Base-by-base conservation (phyloP, 1,140 invertebrate genomes). In the Piezodorus guildinii region DNA sequence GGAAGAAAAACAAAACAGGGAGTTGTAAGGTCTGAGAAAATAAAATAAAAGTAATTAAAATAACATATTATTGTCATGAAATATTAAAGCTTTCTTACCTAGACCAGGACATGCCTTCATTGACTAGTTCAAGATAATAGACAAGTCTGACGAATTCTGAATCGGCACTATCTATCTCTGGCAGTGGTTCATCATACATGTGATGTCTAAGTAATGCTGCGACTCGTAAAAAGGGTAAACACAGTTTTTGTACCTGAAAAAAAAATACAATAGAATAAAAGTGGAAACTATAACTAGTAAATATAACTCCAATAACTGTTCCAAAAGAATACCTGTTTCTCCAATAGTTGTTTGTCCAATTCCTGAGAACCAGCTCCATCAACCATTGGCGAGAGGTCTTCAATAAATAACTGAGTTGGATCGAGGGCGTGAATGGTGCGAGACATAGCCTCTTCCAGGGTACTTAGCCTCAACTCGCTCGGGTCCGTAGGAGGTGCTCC, bases 151-250 rank as follows among this genome's bases (percentile, higher is more conserved):
- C 79, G 75, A 90, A 90, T 75, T 91, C 89, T 23, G 80, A 77
- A 23, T 82, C 76, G 0, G 81, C 71, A 2, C 77, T 76, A 49
- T 76, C 74, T 23, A 88, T 81, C 51, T 83, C 78, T 0, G 90
- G 90, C 69, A 92, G 76, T n/a, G 84, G 79, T 71, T 87, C 82
- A 51, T 85, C 83, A 75, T 93, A 94, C 46, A 96, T 74, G 76
- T 96, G 91, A 75, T 90, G 85, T 62, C 88, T 82, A 23, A 96
- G 75, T 3, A 96, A 74, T 3, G 91, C 81, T 0, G 91, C 87
- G 52, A 94, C 81, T 25, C 91, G 80, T 58, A 97, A 72, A 73
- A 90, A 96, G 6, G 90, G 90, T 64, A 96, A 73, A 70, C 88
- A 87, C 23, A 90, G 74, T 51, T 83, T 81, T 74, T 91, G 85